These are phyloP conservation scores for Sicus ferrugineus DNA, from an alignment of 2,888 invertebrate genomes.

Conservation along the genomic window DNA sequence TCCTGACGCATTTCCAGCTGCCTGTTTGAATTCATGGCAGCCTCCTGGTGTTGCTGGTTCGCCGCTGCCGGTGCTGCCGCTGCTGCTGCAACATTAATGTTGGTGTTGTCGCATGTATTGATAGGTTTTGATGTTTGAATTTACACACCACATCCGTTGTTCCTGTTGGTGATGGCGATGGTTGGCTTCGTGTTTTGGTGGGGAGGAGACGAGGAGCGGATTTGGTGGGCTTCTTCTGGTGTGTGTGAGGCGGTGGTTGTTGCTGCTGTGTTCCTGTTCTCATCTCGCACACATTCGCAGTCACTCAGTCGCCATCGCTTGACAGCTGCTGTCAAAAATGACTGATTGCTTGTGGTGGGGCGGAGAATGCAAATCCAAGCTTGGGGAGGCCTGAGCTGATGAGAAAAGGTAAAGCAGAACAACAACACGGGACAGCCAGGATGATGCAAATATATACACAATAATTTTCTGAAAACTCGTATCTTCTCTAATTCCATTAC, in stretches of 20 bases:
- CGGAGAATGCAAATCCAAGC: slow-evolving; percentile 13
- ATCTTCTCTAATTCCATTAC: too few relatives aligned
- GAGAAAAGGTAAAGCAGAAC: not conserved
- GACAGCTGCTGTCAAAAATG: slow-evolving; percentile 18
- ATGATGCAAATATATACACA: slow-evolving; percentile 7
- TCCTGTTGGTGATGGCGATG: not conserved
- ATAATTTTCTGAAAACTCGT: not conserved
- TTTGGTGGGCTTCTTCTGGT: not conserved
- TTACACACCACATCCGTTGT: slow-evolving; percentile 17
- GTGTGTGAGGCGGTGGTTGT: not conserved
- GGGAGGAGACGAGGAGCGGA: not conserved
- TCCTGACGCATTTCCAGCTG: not conserved
- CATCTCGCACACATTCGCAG: not conserved
- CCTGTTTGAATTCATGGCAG: not conserved
- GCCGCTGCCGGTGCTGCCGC: not conserved
- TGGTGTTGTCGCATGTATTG: slow-evolving; percentile 11
- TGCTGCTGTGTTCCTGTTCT: not conserved
- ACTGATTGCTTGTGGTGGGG: slow-evolving; percentile 15
- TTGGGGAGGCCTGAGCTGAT: too few relatives aligned
- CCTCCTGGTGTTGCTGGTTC: not conserved
- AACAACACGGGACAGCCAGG: not conserved
- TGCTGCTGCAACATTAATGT: slow-evolving; percentile 1
- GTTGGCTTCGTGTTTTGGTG: not conserved
- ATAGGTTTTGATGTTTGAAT: slow-evolving; percentile 21
- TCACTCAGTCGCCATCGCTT: too few relatives aligned